Evolutionary conservation across 2,888 invertebrate genomes (phyloP), one percentile per base, ranked within the genome.

Genomic region (Orthosia cruda): DNA sequence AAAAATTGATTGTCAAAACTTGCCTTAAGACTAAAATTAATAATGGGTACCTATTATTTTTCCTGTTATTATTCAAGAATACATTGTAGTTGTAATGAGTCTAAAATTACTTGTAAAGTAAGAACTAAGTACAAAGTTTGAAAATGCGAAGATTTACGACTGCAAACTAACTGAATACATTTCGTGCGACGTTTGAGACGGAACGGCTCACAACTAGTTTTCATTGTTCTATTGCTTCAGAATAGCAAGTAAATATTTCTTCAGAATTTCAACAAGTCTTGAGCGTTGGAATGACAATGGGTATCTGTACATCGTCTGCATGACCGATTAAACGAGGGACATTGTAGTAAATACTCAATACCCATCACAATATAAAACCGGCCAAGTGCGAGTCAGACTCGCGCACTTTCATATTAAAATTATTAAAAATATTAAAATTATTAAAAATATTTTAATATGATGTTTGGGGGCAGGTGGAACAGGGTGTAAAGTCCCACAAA

Each of bases 121-220:
- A n/a, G n/a, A n/a, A 26, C 40, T n/a, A 32, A 18, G 55, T 50
- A 45, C 9, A 23, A 20, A 47, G 52, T 67, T 76, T 74, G 58
- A 52, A 77, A 74, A 58, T 32, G 58, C n/a, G 12, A 74, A 68
- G 47, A 81, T 32, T 79, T 62, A 80, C 74, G 61, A 45, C 40
- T 3, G 49, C 49, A 57, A 57, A 59, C 23, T 47, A 63, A 32
- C 58, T 66, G 65, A 66, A 66, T 63, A 70, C 49, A 63, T 63
- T 75, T 68, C 66, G 23, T 5, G 20, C 47, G 57, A 66, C 66
- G 32, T 69, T 58, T 58, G 45, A 58, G 63, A 49, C n/a, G 52
- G 45, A 58, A 64, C 45, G 20, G 50, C 26, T 70, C 47, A 66
- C 57, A 70, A 81, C 62, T 67, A 66, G 69, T 75, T 70, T 59